Evolutionary conservation across 2,888 invertebrate genomes (phyloP).

Genomic region (Thera britannica): DNA sequence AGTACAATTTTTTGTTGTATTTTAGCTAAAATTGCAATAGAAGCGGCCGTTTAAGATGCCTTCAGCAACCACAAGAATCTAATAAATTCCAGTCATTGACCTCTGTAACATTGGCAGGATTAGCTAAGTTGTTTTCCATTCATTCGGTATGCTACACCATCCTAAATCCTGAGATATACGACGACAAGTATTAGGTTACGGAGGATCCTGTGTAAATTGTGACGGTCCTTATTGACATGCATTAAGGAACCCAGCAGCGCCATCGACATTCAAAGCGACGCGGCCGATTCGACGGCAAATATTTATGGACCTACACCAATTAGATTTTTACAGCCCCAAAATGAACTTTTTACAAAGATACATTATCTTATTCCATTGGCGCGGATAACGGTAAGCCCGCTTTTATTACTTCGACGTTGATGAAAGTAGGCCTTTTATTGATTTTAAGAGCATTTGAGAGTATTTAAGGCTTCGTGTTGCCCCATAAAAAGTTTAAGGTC

Average conservation of each 20-base stretch:
- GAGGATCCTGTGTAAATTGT: slow-evolving; percentile 61
- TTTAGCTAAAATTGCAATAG: too few species aligned
- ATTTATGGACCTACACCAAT: slow-evolving; percentile 75
- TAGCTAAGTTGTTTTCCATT: slow-evolving; percentile 29
- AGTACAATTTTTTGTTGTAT: neutral
- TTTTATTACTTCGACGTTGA: slow-evolving; percentile 79
- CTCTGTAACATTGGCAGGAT: neutral
- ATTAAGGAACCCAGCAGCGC: slow-evolving; percentile 64
- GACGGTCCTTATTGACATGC: slow-evolving; percentile 74
- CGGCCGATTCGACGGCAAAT: slow-evolving; percentile 65
- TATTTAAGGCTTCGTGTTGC: slow-evolving; percentile 74
- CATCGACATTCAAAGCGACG: slow-evolving; percentile 69
- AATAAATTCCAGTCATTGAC: neutral
- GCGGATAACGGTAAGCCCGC: slow-evolving; percentile 76
- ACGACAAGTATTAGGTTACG: slow-evolving; percentile 61
- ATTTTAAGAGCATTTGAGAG: slow-evolving; percentile 78
- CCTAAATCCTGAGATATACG: slow-evolving; percentile 59
- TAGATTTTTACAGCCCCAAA: slow-evolving; percentile 74
- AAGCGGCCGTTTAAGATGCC: neutral
- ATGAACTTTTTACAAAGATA: slow-evolving; percentile 72
- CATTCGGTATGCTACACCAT: slow-evolving; percentile 41
- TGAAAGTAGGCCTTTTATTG: slow-evolving; percentile 81
- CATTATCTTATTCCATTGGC: slow-evolving; percentile 78
- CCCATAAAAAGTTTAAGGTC: slow-evolving; percentile 73
- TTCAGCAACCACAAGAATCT: neutral